Base-by-base conservation (phyloP, 1,140 invertebrate species). In the Cydia strobilella region DNA sequence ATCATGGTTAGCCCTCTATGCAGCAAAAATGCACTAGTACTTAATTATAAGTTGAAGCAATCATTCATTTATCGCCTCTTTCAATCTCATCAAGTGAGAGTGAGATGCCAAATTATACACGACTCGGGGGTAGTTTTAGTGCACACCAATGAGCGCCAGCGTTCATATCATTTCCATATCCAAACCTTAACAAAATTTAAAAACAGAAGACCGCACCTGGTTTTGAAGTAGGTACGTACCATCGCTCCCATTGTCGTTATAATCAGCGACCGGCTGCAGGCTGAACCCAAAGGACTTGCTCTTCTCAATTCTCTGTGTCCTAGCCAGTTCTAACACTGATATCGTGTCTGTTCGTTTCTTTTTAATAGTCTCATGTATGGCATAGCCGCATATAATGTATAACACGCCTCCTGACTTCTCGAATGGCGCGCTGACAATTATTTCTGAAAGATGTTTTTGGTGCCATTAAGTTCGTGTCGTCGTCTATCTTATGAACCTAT, bases 371-470 rank as follows among this genome's bases (percentile, higher is more conserved):
- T 59, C 54, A 59, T 23, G 54, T 59, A 59, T 23, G 20, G 54
- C 82, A 39, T 75, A 79, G 3, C 87, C 87, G 27, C 83, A 83
- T 0, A 89, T 23, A 18, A 89, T 77, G 42, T 90, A 90, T 0
- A 90, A 74, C 0, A 80, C 80, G 12, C 88, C 88, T 1, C 83
- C 84, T 2, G 27, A 23, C 15, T 89, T 72, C 75, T 88, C 86
- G 62, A 86, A 89, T 1, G 89, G 89, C 3, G 89, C 86, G 75
- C 85, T 84, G 6, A 90, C 78, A 59, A 87, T 80, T 65, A 90
- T 77, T 82, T 90, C 89, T 90, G 79, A 59, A 59, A 59, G 0
- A 3, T 39, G 10, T 20, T 23, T 59, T 23, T 59, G 2, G n/a
- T 59, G 6, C 1, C 0, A 45, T 45, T 45, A 45, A 45, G 12